Percentiles rank a stretch among this genome's conserved stretches.
These are phyloP conservation scores for Astropecten irregularis DNA, from an alignment of 53 echinoderm and acorn worm species.

Conservation along the genomic window DNA sequence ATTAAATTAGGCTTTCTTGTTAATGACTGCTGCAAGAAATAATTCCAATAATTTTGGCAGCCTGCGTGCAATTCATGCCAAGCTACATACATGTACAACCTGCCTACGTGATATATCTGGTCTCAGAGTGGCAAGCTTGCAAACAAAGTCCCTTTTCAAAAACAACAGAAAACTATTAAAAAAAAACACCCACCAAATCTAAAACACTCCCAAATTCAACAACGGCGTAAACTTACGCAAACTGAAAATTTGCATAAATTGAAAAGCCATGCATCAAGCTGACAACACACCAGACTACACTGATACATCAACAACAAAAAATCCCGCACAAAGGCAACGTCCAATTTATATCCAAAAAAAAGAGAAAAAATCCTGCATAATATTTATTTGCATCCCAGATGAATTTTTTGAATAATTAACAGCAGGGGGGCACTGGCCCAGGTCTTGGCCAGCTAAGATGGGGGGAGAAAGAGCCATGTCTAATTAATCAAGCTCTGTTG, in stretches of 20 bases:
- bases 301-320: too few species aligned
- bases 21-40: background rate
- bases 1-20: constrained; percentile 8
- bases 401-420: constrained; percentile 52
- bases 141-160: too few species aligned
- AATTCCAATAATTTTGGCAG: background rate
- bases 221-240: too few species aligned
- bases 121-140: too few species aligned
- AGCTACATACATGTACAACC: background rate
- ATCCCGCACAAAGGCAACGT: background rate
- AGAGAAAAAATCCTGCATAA: background rate
- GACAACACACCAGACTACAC: too few species aligned
- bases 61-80: background rate
- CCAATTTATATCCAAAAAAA: too few species aligned
- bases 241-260: too few species aligned
- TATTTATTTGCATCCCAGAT: constrained; percentile 26
- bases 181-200: background rate
- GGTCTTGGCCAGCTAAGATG: constrained; percentile 12
- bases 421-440: constrained; percentile 23
- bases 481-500: constrained; percentile 46
- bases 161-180: too few species aligned
- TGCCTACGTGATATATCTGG: too few species aligned
- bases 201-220: background rate
- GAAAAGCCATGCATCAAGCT: too few species aligned
- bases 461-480: constrained; percentile 37